phyloP scores from a whole-genome alignment of 2,888 invertebrate genomes.

The Geotrupes spiniger region DNA sequence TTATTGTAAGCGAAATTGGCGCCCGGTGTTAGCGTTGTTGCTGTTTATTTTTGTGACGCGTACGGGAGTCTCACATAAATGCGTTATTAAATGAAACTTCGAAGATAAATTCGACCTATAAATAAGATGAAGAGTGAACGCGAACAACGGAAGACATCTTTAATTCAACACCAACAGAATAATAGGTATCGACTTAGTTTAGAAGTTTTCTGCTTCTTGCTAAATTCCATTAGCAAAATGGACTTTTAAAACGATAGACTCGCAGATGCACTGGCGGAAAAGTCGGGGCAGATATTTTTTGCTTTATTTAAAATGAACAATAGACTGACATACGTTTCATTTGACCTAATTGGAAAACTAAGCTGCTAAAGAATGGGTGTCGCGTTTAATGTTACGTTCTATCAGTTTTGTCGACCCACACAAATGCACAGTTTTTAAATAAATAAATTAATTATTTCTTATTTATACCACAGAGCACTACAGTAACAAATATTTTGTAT shows the following conservation, averaged over 20 bases:
- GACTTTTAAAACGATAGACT: slow-evolving; percentile 42
- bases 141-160: slow-evolving; percentile 37
- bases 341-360: no score
- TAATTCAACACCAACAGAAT: slow-evolving; percentile 43
- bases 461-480: no score
- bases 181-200: slow-evolving; percentile 38
- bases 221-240: slow-evolving; percentile 47
- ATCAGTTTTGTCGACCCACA: no score
- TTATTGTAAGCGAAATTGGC: no score
- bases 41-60: no score
- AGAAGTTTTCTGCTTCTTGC: slow-evolving; percentile 26
- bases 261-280: not conserved
- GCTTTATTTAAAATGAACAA: slow-evolving; percentile 1
- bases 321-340: no score
- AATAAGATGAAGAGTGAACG: slow-evolving; percentile 36
- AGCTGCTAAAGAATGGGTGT: no score
- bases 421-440: no score
- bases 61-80: slow-evolving; percentile 2
- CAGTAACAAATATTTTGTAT: no score
- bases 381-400: no score
- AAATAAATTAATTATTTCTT: no score
- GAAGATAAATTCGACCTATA: slow-evolving; percentile 35
- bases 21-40: no score
- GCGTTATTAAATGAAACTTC: slow-evolving; percentile 6
- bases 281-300: not conserved